These are phyloP conservation scores for Rhea pennata DNA, from an alignment of 2,113 vertebrate species.

Conservation along the genomic window DNA sequence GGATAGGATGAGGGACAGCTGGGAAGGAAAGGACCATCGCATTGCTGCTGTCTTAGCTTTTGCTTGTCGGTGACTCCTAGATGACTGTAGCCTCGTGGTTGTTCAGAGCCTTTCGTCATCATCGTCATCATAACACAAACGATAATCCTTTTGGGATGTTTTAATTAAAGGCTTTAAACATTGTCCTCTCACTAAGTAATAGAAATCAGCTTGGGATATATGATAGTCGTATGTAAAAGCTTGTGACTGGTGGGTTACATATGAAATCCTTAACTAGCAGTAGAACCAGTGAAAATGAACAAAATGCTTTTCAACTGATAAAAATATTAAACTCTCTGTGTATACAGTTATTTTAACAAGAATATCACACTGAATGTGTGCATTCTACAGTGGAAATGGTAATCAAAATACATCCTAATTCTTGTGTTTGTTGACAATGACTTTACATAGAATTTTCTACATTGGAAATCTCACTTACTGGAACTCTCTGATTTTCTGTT, in stretches of 20 bases:
- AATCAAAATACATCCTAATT: neutral
- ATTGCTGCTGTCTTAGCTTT: neutral
- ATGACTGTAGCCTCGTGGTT: neutral
- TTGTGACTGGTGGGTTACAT: neutral
- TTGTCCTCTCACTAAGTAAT: neutral
- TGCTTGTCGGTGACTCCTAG: neutral
- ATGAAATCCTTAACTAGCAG: neutral
- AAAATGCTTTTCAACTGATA: neutral
- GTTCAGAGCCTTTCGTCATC: neutral
- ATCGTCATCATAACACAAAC: neutral
- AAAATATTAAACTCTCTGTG: neutral
- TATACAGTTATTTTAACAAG: neutral
- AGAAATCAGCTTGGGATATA: neutral
- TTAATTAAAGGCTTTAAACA: accelerated
- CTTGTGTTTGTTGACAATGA: neutral
- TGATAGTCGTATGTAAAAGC: neutral
- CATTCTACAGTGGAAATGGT: neutral
- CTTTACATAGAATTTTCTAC: neutral
- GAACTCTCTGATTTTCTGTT: neutral
- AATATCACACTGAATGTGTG: neutral
- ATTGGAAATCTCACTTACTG: neutral
- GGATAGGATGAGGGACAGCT: neutral
- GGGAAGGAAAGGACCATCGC: neutral
- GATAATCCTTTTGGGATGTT: neutral
- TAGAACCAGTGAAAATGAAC: neutral